Conservation (phyloP, 30 jellyfish, hydroid and myxozoan genomes). For the Aurelia aurita region DNA sequence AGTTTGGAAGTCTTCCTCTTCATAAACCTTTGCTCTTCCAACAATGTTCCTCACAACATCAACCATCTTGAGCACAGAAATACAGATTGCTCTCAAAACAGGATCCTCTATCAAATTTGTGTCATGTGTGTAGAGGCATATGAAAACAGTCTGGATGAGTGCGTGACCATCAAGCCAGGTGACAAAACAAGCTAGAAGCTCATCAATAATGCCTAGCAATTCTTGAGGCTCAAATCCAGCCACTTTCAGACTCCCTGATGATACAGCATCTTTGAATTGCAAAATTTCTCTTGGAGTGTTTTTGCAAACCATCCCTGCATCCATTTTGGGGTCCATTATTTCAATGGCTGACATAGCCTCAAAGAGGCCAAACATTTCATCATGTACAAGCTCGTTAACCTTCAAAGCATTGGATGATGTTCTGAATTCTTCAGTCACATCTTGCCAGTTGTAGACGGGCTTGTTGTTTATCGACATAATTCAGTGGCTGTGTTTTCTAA, state of each 20-base stretch:
- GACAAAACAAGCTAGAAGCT: constrained; percentile 88
- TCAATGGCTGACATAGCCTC: constrained; percentile 99
- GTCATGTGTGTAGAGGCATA: constrained; percentile 86
- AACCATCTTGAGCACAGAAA: constrained; percentile 77
- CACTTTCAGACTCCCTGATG: constrained; percentile 78
- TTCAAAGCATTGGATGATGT: constrained; percentile 57
- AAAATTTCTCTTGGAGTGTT: constrained; percentile 55
- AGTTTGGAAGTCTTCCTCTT: constrained; percentile 97
- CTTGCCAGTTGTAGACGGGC: constrained; percentile 73
- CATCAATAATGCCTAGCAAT: constrained; percentile 84
- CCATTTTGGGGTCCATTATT: constrained; percentile 97
- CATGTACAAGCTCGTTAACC: constrained; percentile 89
- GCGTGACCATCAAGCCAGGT: constrained; percentile 98
- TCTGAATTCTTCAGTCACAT: constrained; percentile 52
- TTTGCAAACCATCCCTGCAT: constrained; percentile 94
- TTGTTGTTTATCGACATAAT: background rate
- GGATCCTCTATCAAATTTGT: constrained; percentile 79
- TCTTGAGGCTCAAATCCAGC: constrained; percentile 72
- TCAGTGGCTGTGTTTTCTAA: background rate
- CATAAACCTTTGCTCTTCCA: constrained; percentile 86
- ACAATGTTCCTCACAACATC: constrained; percentile 77
- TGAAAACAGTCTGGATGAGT: constrained; percentile 83
- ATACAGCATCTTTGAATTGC: constrained; percentile 74
- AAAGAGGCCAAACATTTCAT: constrained; percentile 85
- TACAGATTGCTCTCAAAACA: constrained; percentile 77